A percentile compares a stretch with the other conserved stretches of the same genome.
Conservation (phyloP, 2,797 vertebrate genomes). For the Galagoides demidoff region DNA sequence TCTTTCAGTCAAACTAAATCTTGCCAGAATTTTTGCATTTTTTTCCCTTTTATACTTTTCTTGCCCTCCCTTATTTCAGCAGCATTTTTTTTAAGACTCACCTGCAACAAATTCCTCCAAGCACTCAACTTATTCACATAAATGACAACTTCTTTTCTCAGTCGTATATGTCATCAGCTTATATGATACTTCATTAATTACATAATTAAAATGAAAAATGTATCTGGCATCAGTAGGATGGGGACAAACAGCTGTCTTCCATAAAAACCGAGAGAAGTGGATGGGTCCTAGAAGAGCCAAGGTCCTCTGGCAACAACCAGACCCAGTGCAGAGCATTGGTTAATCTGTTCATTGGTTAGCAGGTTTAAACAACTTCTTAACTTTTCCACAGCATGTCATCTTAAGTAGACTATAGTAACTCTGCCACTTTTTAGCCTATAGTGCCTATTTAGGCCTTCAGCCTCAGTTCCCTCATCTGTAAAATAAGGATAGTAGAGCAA, state of each 20-base stretch:
- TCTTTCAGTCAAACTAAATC: background rate
- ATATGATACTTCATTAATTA: slow-evolving; percentile 20
- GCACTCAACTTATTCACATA: background rate
- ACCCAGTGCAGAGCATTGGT: background rate
- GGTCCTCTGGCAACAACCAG: background rate
- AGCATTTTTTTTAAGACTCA: background rate
- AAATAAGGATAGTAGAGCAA: background rate
- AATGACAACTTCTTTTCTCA: background rate
- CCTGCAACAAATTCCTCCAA: background rate
- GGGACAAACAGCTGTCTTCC: background rate
- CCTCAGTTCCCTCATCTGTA: background rate
- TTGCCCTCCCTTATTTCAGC: slow-evolving; percentile 22
- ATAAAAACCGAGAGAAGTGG: background rate
- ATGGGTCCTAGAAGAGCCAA: background rate
- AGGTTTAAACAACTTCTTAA: background rate
- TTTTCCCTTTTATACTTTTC: background rate
- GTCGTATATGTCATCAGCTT: slow-evolving; percentile 6
- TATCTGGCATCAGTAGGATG: background rate
- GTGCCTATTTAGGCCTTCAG: background rate
- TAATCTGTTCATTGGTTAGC: background rate
- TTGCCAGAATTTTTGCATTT: background rate
- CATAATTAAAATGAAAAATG: background rate
- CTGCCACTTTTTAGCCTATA: background rate
- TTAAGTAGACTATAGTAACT: background rate
- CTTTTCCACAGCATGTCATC: background rate